Evolutionary conservation across 2,888 invertebrate species (phyloP).

Genomic region (Nomada hirtipes): DNA sequence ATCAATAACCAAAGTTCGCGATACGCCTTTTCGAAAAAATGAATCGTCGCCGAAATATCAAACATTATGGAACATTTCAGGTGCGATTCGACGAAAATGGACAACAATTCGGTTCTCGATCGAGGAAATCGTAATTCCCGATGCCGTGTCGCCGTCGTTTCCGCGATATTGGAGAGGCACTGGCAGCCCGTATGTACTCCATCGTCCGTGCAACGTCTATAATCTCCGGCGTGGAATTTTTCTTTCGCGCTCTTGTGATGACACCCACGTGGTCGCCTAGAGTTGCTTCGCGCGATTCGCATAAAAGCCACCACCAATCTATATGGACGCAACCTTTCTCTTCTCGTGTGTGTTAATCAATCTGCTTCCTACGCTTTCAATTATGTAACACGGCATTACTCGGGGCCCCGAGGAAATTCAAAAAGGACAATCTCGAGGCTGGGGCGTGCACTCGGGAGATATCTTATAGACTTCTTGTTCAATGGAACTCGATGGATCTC

Average conservation of each 20-base stretch:
- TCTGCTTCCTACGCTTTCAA: slow-evolving; percentile 84
- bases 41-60: no score
- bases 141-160: slow-evolving; percentile 38
- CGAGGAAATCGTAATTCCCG: slow-evolving; percentile 46
- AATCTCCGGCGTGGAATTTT: slow-evolving; percentile 53
- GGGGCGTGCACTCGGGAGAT: slow-evolving; percentile 15
- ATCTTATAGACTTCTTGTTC: slow-evolving; percentile 13
- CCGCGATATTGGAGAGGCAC: slow-evolving; percentile 48
- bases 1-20: no score
- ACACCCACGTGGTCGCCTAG: slow-evolving; percentile 71
- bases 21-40: no score
- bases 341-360: slow-evolving; percentile 83
- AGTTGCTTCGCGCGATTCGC: slow-evolving; percentile 76
- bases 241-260: slow-evolving; percentile 70
- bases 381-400: slow-evolving; percentile 80
- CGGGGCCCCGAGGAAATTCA: slow-evolving; percentile 71
- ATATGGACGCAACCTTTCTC: slow-evolving; percentile 81
- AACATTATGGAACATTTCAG: no score
- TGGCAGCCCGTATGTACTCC: slow-evolving; percentile 39
- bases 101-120: not conserved
- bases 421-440: slow-evolving; percentile 59
- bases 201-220: slow-evolving; percentile 46
- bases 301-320: slow-evolving; percentile 82
- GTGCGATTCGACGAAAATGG: not conserved
- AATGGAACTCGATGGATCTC: not conserved